Base-by-base conservation (phyloP, 2,797 vertebrate species). In the Lerista edwardsae region DNA sequence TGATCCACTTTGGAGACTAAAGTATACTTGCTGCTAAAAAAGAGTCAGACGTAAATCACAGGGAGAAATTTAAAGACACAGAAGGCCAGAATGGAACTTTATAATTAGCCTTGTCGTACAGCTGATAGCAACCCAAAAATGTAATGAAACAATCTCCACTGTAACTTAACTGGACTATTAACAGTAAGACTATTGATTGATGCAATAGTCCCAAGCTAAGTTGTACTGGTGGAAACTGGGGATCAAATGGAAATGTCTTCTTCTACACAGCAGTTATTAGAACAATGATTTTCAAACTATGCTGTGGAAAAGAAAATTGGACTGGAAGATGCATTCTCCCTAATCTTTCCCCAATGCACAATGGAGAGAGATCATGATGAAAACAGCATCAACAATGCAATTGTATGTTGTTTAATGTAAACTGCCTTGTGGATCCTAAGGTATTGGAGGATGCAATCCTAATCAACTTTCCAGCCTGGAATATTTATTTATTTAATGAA, bases 1-100 rank as follows among this genome's bases (percentile, higher is more conserved):
- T 88, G 85, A 80, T 83, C 77, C 51, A 90, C 93, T 91, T 82
- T 89, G 0, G 59, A 86, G 84, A 87, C 67, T 89, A 89, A 83
- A 84, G 67, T 64, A 84, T 34, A 41, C 75, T 85, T 72, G 47
- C 69, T 91, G 74, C 75, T 87, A 91, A 92, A 84, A 68, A 55
- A 62, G 21, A 61, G 85, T 61, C 23, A 79, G 67, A 65, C 25
- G 0, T 59, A 83, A 75, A 85, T 72, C 64, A 80, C 80, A 67
- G 5, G 79, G 87, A 79, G 74, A 90, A 73, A 82, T 78, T 86
- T 88, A 90, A 92, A 90, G 77, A 34, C 21, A 79, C 69, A 39
- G 39, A 86, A 78, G 65, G 88, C 78, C 23, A 88, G 71, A 75
- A 15, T 41, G 55, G 72, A 84, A 65, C 61, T 79, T 67, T 51